Conservation (phyloP, 1,140 invertebrate species). For the Cotesia typhae region DNA sequence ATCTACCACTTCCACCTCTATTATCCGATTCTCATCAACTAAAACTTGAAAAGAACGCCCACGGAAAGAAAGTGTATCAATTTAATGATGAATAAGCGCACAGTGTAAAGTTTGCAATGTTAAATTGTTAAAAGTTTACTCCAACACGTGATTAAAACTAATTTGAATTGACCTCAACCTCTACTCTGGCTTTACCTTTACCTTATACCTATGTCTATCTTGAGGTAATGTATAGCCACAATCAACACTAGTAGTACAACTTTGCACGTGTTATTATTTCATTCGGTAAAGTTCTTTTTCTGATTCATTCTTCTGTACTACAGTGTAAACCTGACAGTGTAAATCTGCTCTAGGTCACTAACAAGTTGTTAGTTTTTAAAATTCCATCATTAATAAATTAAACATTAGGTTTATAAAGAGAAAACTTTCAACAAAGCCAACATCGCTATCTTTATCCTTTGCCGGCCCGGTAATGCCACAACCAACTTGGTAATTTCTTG, state of each 20-base stretch:
- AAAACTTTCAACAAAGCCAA: neutral
- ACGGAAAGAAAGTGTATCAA: neutral
- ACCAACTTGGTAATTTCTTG: too few species aligned
- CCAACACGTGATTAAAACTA: too few species aligned
- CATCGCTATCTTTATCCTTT: too few species aligned
- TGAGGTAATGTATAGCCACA: too few species aligned
- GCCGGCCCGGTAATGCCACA: too few species aligned
- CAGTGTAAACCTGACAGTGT: neutral
- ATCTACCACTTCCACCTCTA: neutral
- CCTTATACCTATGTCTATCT: too few species aligned
- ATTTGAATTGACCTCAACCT: too few species aligned
- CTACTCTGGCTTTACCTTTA: too few species aligned
- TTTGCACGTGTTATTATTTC: neutral
- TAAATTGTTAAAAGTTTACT: neutral
- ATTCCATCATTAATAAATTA: neutral
- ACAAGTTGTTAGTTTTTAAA: neutral
- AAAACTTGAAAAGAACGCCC: neutral
- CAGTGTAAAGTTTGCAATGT: neutral
- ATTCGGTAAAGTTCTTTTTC: neutral
- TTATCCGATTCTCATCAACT: neutral
- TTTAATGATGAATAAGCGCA: neutral
- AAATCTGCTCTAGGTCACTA: neutral
- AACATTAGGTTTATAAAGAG: neutral
- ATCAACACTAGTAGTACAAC: too few species aligned
- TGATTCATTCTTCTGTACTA: neutral